Percentiles rank a stretch among this genome's conserved stretches.
phyloP scores from a whole-genome alignment of 2,888 invertebrate species.

The Lamproptera curius region DNA sequence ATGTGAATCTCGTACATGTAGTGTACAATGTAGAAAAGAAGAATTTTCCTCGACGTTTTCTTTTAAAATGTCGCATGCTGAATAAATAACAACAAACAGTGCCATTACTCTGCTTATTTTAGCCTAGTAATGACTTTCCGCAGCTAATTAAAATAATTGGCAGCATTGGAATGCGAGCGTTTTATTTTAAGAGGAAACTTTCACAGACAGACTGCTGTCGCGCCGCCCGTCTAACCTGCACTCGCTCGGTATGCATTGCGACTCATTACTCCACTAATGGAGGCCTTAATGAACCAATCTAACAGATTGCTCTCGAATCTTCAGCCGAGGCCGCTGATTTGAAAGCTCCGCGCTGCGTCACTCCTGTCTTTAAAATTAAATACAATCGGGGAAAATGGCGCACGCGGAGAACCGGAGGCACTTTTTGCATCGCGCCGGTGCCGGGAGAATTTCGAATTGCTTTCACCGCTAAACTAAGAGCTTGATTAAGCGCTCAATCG shows the following conservation, averaged over 20 bases:
- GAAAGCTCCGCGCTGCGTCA: slow-evolving; percentile 57
- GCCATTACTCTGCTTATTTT: not conserved
- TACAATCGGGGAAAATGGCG: slow-evolving; percentile 32
- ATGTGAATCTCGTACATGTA: no score
- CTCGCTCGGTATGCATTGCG: slow-evolving; percentile 64
- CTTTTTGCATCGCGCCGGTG: slow-evolving; percentile 5
- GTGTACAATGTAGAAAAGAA: no score
- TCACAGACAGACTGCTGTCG: slow-evolving; percentile 17
- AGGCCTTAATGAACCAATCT: slow-evolving; percentile 75
- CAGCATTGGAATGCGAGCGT: slow-evolving; percentile 17
- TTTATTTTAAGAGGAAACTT: slow-evolving; percentile 20
- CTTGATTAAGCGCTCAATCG: slow-evolving; percentile 7
- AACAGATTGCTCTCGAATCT: slow-evolving; percentile 76
- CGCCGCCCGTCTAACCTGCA: slow-evolving; percentile 20
- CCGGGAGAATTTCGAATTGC: slow-evolving; percentile 1
- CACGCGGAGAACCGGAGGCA: slow-evolving; percentile 9
- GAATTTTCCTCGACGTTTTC: no score
- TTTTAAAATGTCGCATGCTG: slow-evolving; percentile 11
- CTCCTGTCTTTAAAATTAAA: slow-evolving; percentile 58
- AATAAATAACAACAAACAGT: slow-evolving; percentile 5
- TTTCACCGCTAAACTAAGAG: not conserved
- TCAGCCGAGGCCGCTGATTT: slow-evolving; percentile 68
- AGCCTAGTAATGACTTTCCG: slow-evolving; percentile 6
- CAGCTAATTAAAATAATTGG: slow-evolving; percentile 20
- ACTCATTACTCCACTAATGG: slow-evolving; percentile 76